Evolutionary conservation across 2,113 vertebrate genomes (phyloP), one percentile per base, ranked within the genome.

Genomic region (Montifringilla adamsi): DNA sequence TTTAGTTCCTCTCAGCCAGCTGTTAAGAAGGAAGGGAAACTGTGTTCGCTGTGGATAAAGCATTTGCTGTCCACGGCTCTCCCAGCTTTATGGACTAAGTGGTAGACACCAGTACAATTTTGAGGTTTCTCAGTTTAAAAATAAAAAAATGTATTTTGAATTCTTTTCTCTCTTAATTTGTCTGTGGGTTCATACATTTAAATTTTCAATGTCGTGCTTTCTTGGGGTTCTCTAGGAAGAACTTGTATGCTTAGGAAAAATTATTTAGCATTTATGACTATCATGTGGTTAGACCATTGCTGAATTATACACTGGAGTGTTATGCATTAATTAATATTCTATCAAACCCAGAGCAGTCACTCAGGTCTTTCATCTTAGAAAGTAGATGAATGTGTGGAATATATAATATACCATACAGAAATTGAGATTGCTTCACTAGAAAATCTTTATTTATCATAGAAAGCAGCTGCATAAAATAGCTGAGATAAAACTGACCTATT

Each of bases 1-100:
- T 98, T 98, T 98, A 98, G 98, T 97, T 96, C 91, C 95, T 95
- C 92, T 23, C 79, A 96, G 93, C 97, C 97, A 98, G 97, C 98
- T 98, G 98, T 95, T 96, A 84, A 97, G 97, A 85, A 96, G 96
- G 97, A 95, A 96, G 96, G 96, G 96, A 89, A 95, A 87, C 80
- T 33, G 7, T 81, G 79, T 82, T 95, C 21, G 3, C 44, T 33
- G 10, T 35, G 96, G 97, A 97, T 93, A 95, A 95, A 82, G 43
- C 59, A 30, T 59, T 72, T 10, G 1, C 88, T 91, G 67, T 52
- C 83, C 15, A 1, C 50, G 49, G 56, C 56, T 91, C 78, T 81
- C 26, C 23, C 74, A 41, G 49, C 12, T 17, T 72, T 30, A 64
- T 27, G 11, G 20, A 15, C 69, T 58, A 46, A 85, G 23, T 30